Evolutionary conservation across 2,888 invertebrate genomes (phyloP).

Genomic region (Brachyptera risi): DNA sequence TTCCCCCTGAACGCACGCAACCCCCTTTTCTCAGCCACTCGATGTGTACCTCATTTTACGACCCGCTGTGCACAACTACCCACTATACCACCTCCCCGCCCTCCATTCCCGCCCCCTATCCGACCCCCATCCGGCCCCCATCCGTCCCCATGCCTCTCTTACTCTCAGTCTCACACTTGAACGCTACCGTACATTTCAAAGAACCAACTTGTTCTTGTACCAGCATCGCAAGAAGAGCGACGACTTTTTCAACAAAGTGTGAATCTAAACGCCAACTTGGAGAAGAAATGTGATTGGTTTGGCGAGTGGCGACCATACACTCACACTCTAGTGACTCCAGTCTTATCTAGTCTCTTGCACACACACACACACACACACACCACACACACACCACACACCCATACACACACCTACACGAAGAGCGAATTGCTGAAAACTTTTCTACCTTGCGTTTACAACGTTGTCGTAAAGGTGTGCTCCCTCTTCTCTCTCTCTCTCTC

Average conservation of each 20-base stretch:
- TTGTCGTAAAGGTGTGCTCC: no score
- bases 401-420: no score
- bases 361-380: no score
- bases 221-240: no score
- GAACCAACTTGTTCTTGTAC: background rate
- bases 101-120: background rate
- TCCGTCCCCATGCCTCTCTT: background rate
- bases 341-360: no score
- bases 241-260: background rate
- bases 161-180: background rate
- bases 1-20: background rate
- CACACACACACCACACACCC: no score
- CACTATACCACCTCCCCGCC: background rate
- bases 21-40: slow-evolving; percentile 15
- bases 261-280: background rate
- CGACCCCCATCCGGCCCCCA: background rate
- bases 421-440: no score
- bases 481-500: no score
- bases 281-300: background rate
- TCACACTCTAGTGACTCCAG: no score
- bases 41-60: slow-evolving; percentile 18
- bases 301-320: no score
- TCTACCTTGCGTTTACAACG: no score
- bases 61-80: background rate
- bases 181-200: slow-evolving; percentile 1